A percentile compares a stretch with the other conserved stretches of the same genome.
Evolutionary conservation across 1,140 invertebrate genomes (phyloP).

Genomic region (Pollicipes pollicipes): DNA sequence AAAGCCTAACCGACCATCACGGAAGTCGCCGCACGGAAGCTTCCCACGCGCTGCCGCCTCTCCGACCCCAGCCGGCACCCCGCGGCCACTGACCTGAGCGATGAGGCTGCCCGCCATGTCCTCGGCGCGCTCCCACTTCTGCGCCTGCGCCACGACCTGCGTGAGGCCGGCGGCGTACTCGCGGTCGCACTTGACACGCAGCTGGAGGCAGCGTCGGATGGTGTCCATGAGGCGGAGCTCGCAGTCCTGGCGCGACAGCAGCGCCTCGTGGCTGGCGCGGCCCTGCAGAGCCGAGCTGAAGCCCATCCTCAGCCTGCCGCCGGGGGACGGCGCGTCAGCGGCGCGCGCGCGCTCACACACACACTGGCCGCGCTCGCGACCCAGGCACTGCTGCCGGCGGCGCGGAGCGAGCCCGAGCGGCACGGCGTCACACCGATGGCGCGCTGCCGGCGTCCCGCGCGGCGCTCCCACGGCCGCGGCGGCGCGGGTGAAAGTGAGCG

Average conservation of each 20-base stretch:
- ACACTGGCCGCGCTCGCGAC: conserved; percentile 51
- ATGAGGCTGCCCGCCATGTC: conserved; percentile 15
- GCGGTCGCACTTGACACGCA: conserved; percentile 72
- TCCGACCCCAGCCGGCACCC: neutral
- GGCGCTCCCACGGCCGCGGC: too few relatives aligned
- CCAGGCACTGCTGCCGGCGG: conserved; percentile 42
- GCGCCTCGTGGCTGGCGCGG: conserved; percentile 49
- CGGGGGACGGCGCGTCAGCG: conserved; percentile 27
- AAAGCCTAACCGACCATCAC: too few relatives aligned
- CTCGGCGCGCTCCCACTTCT: conserved; percentile 45
- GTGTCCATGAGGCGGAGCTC: conserved; percentile 74
- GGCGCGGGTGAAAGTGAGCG: too few relatives aligned
- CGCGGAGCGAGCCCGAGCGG: conserved; percentile 63
- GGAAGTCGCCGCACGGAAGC: too few relatives aligned
- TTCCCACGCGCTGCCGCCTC: too few relatives aligned
- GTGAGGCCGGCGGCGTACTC: conserved; percentile 68
- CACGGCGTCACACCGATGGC: too few relatives aligned
- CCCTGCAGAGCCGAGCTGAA: conserved; percentile 67
- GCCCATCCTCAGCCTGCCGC: conserved; percentile 41
- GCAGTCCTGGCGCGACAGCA: conserved; percentile 69
- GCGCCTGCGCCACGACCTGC: conserved; percentile 54
- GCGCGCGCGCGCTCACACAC: conserved; percentile 62
- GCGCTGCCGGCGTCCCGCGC: too few relatives aligned
- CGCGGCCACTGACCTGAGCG: conserved; percentile 11
- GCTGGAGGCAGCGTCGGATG: conserved; percentile 62